Evolutionary conservation across 2,888 invertebrate genomes (phyloP).

Genomic region (Parnassius apollo): DNA sequence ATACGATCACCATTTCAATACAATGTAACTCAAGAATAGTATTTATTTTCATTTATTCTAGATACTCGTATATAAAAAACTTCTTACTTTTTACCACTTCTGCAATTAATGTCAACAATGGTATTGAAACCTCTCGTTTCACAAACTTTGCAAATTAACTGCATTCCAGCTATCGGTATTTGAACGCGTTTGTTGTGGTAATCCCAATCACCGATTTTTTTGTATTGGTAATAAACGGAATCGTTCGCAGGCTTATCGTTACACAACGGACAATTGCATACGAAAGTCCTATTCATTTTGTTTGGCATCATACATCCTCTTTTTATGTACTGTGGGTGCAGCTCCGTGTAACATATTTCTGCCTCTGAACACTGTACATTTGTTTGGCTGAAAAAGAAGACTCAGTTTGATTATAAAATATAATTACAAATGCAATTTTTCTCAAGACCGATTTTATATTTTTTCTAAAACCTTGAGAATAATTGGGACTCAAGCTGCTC

Average conservation of each 20-base stretch:
- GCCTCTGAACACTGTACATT: constrained; percentile 41
- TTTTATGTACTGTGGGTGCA: constrained; percentile 55
- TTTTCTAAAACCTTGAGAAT: no score
- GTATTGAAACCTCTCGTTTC: constrained; percentile 47
- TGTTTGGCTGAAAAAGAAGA: constrained; percentile 39
- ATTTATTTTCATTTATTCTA: no score
- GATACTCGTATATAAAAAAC: background rate
- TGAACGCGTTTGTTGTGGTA: constrained; percentile 55
- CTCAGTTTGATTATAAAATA: no score
- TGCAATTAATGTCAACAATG: constrained; percentile 47
- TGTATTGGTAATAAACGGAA: constrained; percentile 50
- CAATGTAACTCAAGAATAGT: no score
- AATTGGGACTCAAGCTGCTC: no score
- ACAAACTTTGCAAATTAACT: constrained; percentile 59
- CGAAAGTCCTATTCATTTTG: constrained; percentile 54
- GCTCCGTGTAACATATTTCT: constrained; percentile 55
- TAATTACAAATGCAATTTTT: no score
- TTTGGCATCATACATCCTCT: constrained; percentile 54
- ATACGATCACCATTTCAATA: no score
- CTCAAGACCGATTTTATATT: no score
- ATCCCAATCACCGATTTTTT: constrained; percentile 53
- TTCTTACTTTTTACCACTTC: constrained; percentile 50
- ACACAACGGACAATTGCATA: constrained; percentile 66
- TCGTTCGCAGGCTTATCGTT: constrained; percentile 59
- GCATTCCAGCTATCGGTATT: constrained; percentile 38